Evolutionary conservation across 1,140 invertebrate species (phyloP), one percentile per base, ranked within the genome.

Genomic region (Penaeus japonicus): DNA sequence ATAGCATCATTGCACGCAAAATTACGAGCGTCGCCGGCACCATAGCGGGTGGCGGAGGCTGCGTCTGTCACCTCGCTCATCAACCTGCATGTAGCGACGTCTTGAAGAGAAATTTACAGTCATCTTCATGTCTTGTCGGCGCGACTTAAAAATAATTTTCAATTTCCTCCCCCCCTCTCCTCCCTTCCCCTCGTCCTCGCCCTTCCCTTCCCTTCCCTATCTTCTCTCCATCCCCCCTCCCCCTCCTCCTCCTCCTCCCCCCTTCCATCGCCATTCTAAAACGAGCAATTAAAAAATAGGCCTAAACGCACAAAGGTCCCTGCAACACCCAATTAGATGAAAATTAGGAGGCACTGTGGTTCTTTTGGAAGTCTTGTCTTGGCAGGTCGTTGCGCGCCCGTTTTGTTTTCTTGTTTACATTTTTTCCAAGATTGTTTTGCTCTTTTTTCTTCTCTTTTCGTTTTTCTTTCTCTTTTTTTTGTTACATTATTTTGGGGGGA

Each of bases 291-390:
- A 80, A 65, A 80, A 73, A 86, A 86, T 79, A 86, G 84, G 77
- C 75, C 75, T 83, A 65, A 83, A n/a, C 57, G 30, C 57, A 86
- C 85, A 85, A 85, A 79, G 77, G 24, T 22, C 59, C 81, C 81
- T 65, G 85, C 32, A 86, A 55, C 75, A 86, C 27, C 75, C 85
- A 86, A 86, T 86, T 86, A 86, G 85, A 79, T 80, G 85, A 80
- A 86, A 80, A 86, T 86, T 80, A 86, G 85, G 78, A 35, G 47
- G 73, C 80, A 62, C n/a, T 86, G 75, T 12, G 77, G 70, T 53
- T 78, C 77, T 79, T 79, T 79, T 79, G 27, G 77, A 79, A 53
- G 77, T 53, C 39, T 39, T 53, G 39, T 53, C 77, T 79, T 39
- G 39, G 32, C 39, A 27, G 39, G 47, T 47, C 18, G 39, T 54